Percentiles rank a stretch among this genome's conserved stretches.
phyloP scores from a whole-genome alignment of 2,113 vertebrate genomes.

The Buteo buteo region DNA sequence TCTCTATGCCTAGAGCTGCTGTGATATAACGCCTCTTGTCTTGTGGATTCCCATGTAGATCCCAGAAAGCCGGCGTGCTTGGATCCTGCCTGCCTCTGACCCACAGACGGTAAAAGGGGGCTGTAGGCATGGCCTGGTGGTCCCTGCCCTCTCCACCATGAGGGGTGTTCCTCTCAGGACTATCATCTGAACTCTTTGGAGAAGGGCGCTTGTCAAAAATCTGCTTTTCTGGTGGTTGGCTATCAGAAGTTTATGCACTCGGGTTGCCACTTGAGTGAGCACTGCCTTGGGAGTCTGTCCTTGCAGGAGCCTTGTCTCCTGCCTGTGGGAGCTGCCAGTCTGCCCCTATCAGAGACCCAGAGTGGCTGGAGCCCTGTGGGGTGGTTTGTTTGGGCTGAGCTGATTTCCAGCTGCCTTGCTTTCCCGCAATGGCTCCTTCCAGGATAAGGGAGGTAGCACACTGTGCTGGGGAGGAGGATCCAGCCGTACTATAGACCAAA shows the following conservation, averaged over 20 bases:
- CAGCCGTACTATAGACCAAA: background rate
- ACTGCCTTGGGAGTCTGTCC: background rate
- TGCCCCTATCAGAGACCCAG: background rate
- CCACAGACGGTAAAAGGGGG: constrained; percentile 49
- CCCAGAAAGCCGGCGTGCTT: constrained; percentile 66
- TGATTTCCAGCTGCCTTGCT: background rate
- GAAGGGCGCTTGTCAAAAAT: background rate
- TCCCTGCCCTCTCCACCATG: background rate
- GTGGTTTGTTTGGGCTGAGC: background rate
- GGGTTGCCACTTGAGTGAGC: background rate
- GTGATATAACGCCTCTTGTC: constrained; percentile 8
- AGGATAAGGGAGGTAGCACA: background rate
- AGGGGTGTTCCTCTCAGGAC: background rate
- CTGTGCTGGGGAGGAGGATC: background rate
- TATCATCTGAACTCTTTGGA: background rate
- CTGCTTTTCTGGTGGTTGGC: background rate
- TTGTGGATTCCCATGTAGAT: constrained; percentile 77
- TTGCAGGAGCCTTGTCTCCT: background rate
- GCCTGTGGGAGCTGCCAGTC: background rate
- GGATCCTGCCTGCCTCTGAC: constrained; percentile 69
- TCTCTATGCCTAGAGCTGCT: background rate
- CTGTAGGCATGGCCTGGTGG: background rate
- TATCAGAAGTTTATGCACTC: constrained; percentile 46
- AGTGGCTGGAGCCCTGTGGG: background rate
- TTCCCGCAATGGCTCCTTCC: background rate